phyloP scores from a whole-genome alignment of 2,888 invertebrate genomes.

The Euzetes globulus region DNA sequence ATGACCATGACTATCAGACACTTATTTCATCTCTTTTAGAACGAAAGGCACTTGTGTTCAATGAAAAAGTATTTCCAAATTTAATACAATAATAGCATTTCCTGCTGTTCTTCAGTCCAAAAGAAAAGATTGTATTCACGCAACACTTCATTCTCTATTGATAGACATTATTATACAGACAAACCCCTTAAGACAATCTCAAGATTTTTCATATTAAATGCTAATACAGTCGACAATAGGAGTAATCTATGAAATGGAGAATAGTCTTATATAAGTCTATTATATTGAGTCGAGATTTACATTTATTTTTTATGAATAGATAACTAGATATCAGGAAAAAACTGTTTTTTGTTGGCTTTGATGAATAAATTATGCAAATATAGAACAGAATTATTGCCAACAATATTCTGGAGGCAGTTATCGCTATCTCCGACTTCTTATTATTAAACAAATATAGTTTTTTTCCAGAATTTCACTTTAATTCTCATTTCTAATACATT shows the following conservation, averaged over 20 bases:
- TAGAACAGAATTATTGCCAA: background rate
- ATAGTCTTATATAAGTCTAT: background rate
- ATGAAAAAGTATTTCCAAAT: background rate
- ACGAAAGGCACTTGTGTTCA: background rate
- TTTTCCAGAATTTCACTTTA: too few relatives aligned
- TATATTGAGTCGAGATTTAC: background rate
- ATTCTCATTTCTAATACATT: too few relatives aligned
- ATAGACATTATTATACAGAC: conserved; percentile 3
- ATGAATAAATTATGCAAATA: conserved; percentile 11
- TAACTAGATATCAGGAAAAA: background rate
- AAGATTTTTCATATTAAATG: background rate
- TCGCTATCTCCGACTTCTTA: background rate
- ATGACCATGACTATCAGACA: too few relatives aligned
- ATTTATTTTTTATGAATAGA: background rate
- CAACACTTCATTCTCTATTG: background rate
- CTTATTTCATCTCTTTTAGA: too few relatives aligned
- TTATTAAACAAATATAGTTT: background rate
- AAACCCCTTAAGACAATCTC: background rate
- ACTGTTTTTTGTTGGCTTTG: background rate
- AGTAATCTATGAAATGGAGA: background rate
- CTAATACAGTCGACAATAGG: background rate
- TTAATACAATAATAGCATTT: conserved; percentile 16
- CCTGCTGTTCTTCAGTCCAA: background rate
- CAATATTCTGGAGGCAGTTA: background rate
- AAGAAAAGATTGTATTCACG: background rate